These are phyloP conservation scores for Poeciliopsis paucimaculata DNA, from an alignment of 2,797 vertebrate genomes.

Conservation along the genomic window DNA sequence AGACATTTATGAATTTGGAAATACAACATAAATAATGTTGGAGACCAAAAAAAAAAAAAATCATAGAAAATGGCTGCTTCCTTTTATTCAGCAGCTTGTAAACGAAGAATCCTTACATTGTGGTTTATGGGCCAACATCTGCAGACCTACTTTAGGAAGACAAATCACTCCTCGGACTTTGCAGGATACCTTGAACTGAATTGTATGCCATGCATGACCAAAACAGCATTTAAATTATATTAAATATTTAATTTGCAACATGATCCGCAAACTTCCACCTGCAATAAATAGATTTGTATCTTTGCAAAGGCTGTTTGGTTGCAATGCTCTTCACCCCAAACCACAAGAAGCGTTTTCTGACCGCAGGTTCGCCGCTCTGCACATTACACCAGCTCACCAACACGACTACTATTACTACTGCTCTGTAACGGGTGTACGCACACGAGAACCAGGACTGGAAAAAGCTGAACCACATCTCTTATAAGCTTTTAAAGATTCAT, in stretches of 20 bases:
- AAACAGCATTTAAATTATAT: neutral
- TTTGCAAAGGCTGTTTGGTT: slow-evolving; percentile 7
- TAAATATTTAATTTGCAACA: neutral
- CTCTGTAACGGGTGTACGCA: slow-evolving; percentile 6
- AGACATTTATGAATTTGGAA: neutral
- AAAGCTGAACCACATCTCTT: slow-evolving; percentile 18
- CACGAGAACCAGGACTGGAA: slow-evolving; percentile 6
- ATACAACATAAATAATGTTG: neutral
- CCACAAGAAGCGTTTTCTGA: slow-evolving; percentile 13
- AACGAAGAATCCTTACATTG: neutral
- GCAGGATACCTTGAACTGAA: neutral
- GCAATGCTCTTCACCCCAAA: neutral
- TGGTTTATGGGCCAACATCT: neutral
- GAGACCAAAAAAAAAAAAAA: no score
- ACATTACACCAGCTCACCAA: slow-evolving; percentile 6
- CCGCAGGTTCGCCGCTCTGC: neutral
- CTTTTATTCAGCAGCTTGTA: neutral
- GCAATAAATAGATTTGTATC: slow-evolving; percentile 10
- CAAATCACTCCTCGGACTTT: neutral
- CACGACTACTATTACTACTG: neutral
- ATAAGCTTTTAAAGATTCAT: slow-evolving; percentile 39
- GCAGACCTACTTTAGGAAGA: neutral
- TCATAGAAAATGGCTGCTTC: neutral
- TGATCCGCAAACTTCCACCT: neutral
- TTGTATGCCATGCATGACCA: neutral